These are phyloP conservation scores for Drosophila demipolita DNA, from an alignment of 2,888 invertebrate genomes.

Conservation along the genomic window DNA sequence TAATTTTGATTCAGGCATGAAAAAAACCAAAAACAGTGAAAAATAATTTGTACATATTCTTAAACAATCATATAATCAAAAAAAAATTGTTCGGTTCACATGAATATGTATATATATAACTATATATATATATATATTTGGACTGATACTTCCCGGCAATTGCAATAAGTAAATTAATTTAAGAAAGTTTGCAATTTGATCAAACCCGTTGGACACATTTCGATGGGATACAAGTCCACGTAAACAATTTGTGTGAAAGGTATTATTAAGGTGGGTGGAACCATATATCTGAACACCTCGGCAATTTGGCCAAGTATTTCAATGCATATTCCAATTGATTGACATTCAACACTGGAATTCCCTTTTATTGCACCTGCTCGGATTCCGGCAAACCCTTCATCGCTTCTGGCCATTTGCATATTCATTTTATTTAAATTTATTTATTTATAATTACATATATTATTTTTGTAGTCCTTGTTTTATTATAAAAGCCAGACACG, in stretches of 20 bases:
- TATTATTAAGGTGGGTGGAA: conserved; percentile 47
- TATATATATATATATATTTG: neutral
- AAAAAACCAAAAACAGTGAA: neutral
- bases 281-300: neutral
- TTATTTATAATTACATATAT: neutral
- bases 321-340: conserved; percentile 12
- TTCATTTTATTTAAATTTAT: neutral
- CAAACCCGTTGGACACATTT: conserved; percentile 52
- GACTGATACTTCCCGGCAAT: neutral
- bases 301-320: conserved; percentile 10
- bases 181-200: neutral
- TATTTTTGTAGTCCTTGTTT: neutral
- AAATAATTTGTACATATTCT: neutral
- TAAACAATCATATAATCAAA: neutral
- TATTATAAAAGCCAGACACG: conserved; percentile 23
- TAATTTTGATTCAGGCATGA: neutral
- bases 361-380: neutral
- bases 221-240: conserved; percentile 45
- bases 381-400: neutral
- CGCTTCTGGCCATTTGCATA: conserved; percentile 19
- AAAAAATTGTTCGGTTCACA: neutral
- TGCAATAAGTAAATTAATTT: no score
- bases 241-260: conserved; percentile 38
- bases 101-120: neutral
- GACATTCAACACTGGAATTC: neutral